Percentiles rank a stretch among this genome's conserved stretches.
Evolutionary conservation across 2,797 vertebrate species (phyloP).

Genomic region (Denticeps clupeoides): DNA sequence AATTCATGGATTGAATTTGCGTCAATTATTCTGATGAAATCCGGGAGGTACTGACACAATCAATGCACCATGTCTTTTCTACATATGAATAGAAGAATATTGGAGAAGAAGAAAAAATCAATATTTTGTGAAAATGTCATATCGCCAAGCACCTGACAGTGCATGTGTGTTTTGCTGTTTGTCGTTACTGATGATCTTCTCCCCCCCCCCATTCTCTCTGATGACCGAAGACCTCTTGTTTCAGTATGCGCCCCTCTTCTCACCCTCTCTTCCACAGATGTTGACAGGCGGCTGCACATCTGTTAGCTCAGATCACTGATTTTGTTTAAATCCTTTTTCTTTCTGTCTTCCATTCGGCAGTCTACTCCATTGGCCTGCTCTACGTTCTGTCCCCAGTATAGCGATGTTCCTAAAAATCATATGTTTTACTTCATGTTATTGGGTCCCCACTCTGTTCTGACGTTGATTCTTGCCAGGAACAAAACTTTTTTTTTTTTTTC

Average conservation of each 20-base stretch:
- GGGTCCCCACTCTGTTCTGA: not conserved
- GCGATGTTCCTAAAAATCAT: too few relatives aligned
- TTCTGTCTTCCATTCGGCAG: constrained; percentile 17
- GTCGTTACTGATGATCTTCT: not conserved
- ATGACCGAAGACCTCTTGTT: not conserved
- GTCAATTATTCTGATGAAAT: too few relatives aligned
- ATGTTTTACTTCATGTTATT: not conserved
- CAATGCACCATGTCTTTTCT: too few relatives aligned
- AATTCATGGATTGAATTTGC: too few relatives aligned
- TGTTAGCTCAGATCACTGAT: not conserved
- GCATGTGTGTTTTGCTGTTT: too few relatives aligned
- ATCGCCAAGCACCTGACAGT: not conserved
- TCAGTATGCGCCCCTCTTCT: not conserved
- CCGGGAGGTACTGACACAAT: too few relatives aligned
- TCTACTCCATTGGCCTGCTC: too few relatives aligned
- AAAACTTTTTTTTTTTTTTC: too few relatives aligned
- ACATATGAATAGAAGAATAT: too few relatives aligned
- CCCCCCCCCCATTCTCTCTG: not conserved
- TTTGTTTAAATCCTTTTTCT: constrained; percentile 5
- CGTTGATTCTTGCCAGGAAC: not conserved
- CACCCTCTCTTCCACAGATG: constrained; percentile 12
- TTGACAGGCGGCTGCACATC: not conserved
- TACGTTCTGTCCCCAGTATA: too few relatives aligned
- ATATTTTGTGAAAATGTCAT: not conserved
- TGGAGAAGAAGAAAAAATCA: too few relatives aligned